Base-by-base conservation (phyloP, 1,140 invertebrate species). In the Pinna nobilis region DNA sequence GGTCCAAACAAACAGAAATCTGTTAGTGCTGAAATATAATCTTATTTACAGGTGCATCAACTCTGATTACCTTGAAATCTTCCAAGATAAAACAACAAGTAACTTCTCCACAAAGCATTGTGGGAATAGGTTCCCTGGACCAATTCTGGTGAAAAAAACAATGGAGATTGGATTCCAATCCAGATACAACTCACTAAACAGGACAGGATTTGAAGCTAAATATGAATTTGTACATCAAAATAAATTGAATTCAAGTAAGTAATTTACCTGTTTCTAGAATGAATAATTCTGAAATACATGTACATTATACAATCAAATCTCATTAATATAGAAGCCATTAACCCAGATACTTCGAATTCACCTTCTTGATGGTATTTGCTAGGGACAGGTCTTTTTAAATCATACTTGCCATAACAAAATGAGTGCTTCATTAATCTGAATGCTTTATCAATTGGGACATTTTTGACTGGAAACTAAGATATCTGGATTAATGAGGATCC, bases 201-300 rank as follows among this genome's bases (percentile, higher is more conserved):
- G 72, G 30, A 72, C 81, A 49, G 80, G 81, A 2, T 84, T 84
- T 63, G 76, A 81, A 49, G 83, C 83, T 44, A 72, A 49, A 55
- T 84, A 74, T 77, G 57, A 82, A 50, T 84, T 83, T 70, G 30
- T 82, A 18, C 35, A 37, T 4, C 25, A 61, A 33, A 61, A 70
- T 25, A 63, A 66, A 13, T 59, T 82, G 3, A 63, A 74, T 23
- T 37, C 57, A 73, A 70, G 80, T 79, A 77, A 74, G 77, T 69
- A 3, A 23, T n/a, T 30, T 35, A 9, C 39, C 9, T 11, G n/a
- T 11, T 44, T 44, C 39, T n/a, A n/a, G n/a, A n/a, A n/a, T n/a
- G n/a, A n/a, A n/a, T 33, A 13, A 3, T 1, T 23, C n/a, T n/a
- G 15, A 53, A 13, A 23, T 2, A 30, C 15, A 7, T 50, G 20